A percentile compares a stretch with the other conserved stretches of the same genome.
Conservation (phyloP, 2,888 invertebrate species). For the Melieria omissa region DNA sequence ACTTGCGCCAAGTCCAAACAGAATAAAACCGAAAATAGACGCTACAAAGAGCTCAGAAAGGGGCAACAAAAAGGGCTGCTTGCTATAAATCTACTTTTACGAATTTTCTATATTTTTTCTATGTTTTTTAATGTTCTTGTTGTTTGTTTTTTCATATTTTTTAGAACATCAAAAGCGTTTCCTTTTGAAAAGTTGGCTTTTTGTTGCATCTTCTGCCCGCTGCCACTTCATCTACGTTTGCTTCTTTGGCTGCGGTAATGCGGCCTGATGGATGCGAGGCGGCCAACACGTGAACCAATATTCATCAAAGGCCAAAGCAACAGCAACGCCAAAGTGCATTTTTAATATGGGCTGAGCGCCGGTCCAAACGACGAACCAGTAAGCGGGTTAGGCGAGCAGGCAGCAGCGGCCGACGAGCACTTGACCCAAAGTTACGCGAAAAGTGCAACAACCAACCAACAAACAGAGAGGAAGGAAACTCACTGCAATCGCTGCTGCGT, state of each 20-base stretch:
- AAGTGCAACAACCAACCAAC: too few relatives aligned
- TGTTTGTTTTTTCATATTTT: not conserved
- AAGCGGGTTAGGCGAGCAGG: slow-evolving; percentile 19
- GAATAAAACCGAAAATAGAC: slow-evolving; percentile 1
- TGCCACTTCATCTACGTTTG: not conserved
- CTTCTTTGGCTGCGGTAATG: not conserved
- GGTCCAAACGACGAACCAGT: too few relatives aligned
- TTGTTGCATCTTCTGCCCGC: not conserved
- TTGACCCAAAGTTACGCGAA: slow-evolving; percentile 40
- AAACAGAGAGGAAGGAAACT: too few relatives aligned
- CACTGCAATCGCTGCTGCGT: too few relatives aligned
- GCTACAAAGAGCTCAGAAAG: slow-evolving; percentile 1
- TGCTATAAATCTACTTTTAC: not conserved
- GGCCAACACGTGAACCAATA: not conserved
- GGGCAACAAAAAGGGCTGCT: not conserved
- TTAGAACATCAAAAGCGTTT: not conserved
- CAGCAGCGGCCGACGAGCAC: slow-evolving; percentile 30
- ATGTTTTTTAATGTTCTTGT: not conserved
- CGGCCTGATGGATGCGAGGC: not conserved
- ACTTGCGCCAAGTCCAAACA: not conserved
- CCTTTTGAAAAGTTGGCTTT: not conserved
- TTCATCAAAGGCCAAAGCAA: not conserved
- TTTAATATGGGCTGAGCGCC: slow-evolving; percentile 18
- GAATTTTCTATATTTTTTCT: not conserved
- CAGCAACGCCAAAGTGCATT: slow-evolving; percentile 32